Base-by-base conservation (phyloP, 2,113 vertebrate species). In the Cnemophilus loriae region DNA sequence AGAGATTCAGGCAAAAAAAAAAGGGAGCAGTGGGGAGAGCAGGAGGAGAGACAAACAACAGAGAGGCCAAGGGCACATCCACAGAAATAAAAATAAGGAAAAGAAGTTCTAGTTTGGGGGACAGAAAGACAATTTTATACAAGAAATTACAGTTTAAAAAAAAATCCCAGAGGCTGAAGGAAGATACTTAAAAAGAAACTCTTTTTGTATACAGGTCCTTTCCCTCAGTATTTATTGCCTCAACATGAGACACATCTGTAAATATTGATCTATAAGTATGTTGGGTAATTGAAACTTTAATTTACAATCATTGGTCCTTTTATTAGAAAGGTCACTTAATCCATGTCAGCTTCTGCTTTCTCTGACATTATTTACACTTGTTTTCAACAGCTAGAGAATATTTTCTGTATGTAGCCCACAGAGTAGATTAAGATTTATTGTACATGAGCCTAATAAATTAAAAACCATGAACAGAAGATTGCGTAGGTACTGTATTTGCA, bases 301-400 rank as follows among this genome's bases (percentile, higher is more conserved):
- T 91, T 96, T 90, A 86, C 67, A 90, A 69, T 93, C 94, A 91
- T 67, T 85, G 67, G 44, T 90, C 30, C 30, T 84, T 94, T 85
- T 86, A 65, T 86, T 93, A 87, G 76, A 85, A 88, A 90, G 75
- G 67, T 93, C 87, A 93, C 37, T 95, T 88, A 83, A 94, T 93
- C 87, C 70, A 61, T 77, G 81, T 57, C 87, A 87, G 70, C n/a
- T 80, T 90, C 53, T 76, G 50, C 82, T 85, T 94, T 70, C 78
- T 90, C 82, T 55, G 30, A 69, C 67, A 85, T 84, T 83, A 89
- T 53, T 95, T 85, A 91, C 18, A 26, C 49, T 82, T 91, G 44
- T 79, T 91, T 90, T 71, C 86, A 84, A 57, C 63, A 93, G 50
- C 27, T 80, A 55, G 70, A 87, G 37, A 94, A 27, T 64, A 76